phyloP scores from a whole-genome alignment of 2,797 vertebrate genomes.

The Vespertilio murinus region DNA sequence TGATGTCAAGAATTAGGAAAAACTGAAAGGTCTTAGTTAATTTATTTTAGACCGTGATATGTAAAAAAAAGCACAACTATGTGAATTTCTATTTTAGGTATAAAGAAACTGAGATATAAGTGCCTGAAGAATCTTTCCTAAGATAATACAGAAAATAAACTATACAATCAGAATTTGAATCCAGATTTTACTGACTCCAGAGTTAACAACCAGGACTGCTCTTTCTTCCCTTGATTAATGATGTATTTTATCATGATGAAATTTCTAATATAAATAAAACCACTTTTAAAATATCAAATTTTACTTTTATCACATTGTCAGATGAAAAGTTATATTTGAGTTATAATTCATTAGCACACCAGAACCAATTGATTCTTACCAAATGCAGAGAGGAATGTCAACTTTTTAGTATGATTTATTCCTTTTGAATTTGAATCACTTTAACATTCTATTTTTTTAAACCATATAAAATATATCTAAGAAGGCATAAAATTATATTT shows the following conservation, averaged over 20 bases:
- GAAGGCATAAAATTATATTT: background rate
- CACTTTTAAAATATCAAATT: background rate
- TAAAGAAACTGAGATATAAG: background rate
- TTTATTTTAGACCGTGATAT: background rate
- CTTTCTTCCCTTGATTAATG: background rate
- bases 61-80: background rate
- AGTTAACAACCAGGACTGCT: background rate
- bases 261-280: constrained; percentile 1
- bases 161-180: background rate
- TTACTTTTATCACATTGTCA: background rate
- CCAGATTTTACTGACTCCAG: background rate
- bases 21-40: background rate
- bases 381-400: background rate
- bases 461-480: background rate
- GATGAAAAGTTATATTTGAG: background rate
- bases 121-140: background rate
- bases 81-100: background rate
- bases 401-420: background rate
- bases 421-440: background rate
- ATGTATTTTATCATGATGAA: background rate
- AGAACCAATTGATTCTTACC: background rate
- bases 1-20: background rate
- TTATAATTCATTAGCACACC: background rate
- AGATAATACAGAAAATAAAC: background rate
- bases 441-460: background rate